Evolutionary conservation across 2,888 invertebrate species (phyloP).

Genomic region (Ommatoiulus sabulosus): DNA sequence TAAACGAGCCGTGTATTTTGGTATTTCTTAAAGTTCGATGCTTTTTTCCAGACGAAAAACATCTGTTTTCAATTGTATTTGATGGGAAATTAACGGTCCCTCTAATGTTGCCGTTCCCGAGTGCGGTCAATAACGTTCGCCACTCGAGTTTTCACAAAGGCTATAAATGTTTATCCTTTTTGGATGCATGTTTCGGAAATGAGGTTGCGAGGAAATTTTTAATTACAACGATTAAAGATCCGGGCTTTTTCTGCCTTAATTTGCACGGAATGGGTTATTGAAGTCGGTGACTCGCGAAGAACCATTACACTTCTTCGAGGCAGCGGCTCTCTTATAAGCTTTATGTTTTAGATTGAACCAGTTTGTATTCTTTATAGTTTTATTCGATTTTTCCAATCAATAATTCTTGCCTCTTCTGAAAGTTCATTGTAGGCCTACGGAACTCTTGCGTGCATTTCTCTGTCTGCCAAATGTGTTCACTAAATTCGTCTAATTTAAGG

Average conservation of each 20-base stretch:
- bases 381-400: neutral
- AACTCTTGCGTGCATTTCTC: no score
- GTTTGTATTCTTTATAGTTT: neutral
- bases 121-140: constrained; percentile 2
- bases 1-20: constrained; percentile 43
- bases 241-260: neutral
- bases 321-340: neutral
- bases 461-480: no score
- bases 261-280: neutral
- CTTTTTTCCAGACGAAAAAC: neutral
- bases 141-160: neutral
- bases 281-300: neutral
- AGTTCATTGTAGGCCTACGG: neutral
- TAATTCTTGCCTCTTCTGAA: neutral
- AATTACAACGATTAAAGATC: neutral
- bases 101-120: neutral
- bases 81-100: constrained; percentile 5
- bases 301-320: neutral
- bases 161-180: neutral
- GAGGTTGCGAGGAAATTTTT: constrained; percentile 7
- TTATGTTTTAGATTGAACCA: neutral
- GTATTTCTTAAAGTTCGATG: constrained; percentile 14
- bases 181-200: neutral
- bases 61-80: constrained; percentile 40
- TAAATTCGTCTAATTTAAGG: no score